Evolutionary conservation across 2,113 vertebrate species (phyloP).

Genomic region (Macrotis lagotis): DNA sequence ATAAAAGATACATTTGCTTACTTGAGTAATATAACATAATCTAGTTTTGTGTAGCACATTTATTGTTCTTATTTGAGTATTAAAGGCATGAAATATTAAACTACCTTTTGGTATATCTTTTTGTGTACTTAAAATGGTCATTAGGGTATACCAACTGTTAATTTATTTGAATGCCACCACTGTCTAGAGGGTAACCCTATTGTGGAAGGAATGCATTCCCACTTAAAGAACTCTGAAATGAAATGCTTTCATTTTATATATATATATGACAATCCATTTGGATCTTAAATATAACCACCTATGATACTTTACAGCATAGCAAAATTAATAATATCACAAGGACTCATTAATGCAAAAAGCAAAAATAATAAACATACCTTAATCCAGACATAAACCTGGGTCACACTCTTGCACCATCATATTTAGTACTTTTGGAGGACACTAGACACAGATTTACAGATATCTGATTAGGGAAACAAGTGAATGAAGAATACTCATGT

Average conservation of each 20-base stretch:
- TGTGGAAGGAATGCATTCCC: not conserved
- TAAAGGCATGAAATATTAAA: too few species aligned
- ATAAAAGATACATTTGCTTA: too few species aligned
- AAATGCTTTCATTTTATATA: not conserved
- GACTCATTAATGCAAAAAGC: not conserved
- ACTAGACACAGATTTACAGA: not conserved
- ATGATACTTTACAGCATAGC: not conserved
- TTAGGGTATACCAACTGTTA: too few species aligned
- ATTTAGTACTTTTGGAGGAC: not conserved
- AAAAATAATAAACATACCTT: not conserved
- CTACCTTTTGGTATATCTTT: too few species aligned
- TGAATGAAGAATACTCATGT: not conserved
- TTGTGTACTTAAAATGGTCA: too few species aligned
- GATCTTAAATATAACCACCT: not conserved
- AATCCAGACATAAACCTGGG: not conserved
- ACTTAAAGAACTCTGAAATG: not conserved
- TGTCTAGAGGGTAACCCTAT: not conserved
- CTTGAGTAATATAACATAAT: too few species aligned
- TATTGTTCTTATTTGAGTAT: too few species aligned
- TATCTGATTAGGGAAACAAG: not conserved
- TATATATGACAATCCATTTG: too few species aligned
- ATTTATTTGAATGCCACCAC: too few species aligned
- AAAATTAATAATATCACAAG: not conserved
- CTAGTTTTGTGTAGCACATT: too few species aligned
- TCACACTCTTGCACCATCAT: not conserved